phyloP scores from a whole-genome alignment of 2,797 vertebrate genomes.

The Dromococcyx pavoninus region DNA sequence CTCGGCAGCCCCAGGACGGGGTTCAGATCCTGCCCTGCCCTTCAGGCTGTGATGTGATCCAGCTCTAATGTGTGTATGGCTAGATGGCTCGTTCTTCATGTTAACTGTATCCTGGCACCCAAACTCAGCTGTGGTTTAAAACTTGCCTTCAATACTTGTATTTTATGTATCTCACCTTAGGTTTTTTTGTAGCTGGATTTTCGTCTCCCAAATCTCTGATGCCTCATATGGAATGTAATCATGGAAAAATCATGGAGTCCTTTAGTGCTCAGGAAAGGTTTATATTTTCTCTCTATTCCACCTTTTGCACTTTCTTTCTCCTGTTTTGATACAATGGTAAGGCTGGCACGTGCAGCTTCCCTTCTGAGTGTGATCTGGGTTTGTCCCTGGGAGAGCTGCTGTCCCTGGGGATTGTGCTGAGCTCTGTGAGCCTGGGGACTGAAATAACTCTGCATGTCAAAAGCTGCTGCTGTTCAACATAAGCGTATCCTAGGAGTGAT shows the following conservation, averaged over 20 bases:
- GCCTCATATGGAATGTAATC: neutral
- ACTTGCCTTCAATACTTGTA: neutral
- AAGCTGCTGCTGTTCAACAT: neutral
- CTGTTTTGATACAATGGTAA: too few species aligned
- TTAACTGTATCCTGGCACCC: slow-evolving; percentile 3
- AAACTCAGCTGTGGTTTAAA: slow-evolving; percentile 11
- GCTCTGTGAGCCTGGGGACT: rapidly evolving
- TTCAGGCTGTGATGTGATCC: neutral
- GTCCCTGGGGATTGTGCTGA: neutral
- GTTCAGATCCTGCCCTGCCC: neutral
- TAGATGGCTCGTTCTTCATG: neutral
- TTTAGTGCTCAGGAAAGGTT: neutral
- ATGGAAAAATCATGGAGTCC: neutral
- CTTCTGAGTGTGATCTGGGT: rapidly evolving
- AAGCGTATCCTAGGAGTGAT: neutral
- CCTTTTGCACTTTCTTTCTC: neutral
- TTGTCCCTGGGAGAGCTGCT: neutral
- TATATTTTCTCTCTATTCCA: neutral
- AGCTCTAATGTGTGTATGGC: neutral
- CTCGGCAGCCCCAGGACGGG: rapidly evolving
- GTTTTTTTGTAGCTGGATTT: neutral
- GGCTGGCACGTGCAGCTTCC: neutral
- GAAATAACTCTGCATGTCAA: neutral
- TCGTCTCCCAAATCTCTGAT: neutral
- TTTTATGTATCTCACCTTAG: neutral